Evolutionary conservation across 2,113 vertebrate genomes (phyloP).

Genomic region (Nothobranchius furzeri): DNA sequence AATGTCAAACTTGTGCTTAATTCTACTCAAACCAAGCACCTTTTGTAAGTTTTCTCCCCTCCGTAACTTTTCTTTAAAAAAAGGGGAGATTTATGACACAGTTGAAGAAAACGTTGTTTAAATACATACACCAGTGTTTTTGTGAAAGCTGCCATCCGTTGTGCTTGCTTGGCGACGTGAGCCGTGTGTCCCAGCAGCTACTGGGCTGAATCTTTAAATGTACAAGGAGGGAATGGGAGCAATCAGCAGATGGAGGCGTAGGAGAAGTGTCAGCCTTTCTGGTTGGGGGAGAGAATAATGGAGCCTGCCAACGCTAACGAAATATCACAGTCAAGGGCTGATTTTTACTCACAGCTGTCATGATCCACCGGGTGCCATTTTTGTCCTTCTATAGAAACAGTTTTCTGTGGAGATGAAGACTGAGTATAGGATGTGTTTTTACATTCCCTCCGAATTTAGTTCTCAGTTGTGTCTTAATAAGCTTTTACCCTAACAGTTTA

Average conservation of each 20-base stretch:
- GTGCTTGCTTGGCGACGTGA: slow-evolving; percentile 21
- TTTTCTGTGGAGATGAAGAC: slow-evolving; percentile 13
- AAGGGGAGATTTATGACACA: neutral
- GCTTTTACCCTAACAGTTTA: neutral
- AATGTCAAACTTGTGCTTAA: slow-evolving; percentile 9
- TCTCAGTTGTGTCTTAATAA: neutral
- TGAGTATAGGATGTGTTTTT: neutral
- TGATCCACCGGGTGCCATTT: slow-evolving; percentile 39
- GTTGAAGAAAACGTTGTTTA: slow-evolving; percentile 12
- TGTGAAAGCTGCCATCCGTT: slow-evolving; percentile 28
- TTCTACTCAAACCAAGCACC: neutral
- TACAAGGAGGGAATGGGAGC: slow-evolving; percentile 52
- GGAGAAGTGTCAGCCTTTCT: slow-evolving; percentile 63
- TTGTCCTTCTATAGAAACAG: slow-evolving; percentile 30
- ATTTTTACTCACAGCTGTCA: slow-evolving; percentile 45
- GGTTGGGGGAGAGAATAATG: slow-evolving; percentile 29
- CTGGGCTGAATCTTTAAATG: slow-evolving; percentile 48
- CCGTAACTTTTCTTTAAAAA: slow-evolving; percentile 7
- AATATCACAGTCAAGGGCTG: slow-evolving; percentile 32
- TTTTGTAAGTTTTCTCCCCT: neutral
- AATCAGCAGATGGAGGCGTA: slow-evolving; percentile 70
- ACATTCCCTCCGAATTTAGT: neutral
- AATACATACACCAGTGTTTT: slow-evolving; percentile 1
- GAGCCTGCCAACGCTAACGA: slow-evolving; percentile 40
- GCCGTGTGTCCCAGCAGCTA: slow-evolving; percentile 12